phyloP scores from a whole-genome alignment of 1,140 invertebrate species.

The Drosophila setifemur region DNA sequence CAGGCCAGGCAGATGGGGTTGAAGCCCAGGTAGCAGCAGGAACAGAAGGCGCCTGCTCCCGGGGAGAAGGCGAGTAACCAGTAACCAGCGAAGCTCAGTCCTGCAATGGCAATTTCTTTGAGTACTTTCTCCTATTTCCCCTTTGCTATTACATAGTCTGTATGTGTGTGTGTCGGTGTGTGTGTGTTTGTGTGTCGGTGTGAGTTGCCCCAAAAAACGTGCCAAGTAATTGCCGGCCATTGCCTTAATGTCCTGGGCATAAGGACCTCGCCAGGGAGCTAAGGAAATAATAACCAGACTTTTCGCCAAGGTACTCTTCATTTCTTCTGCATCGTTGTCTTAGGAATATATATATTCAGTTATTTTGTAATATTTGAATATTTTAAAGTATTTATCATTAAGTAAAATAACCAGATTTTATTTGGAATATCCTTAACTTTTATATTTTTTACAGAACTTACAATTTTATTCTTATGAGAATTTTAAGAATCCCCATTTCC shows the following conservation, averaged over 20 bases:
- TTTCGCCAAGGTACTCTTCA: slow-evolving; percentile 6
- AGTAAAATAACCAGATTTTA: no score
- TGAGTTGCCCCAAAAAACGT: slow-evolving; percentile 48
- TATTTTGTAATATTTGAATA: slow-evolving; percentile 1
- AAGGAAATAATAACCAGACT: slow-evolving; percentile 36
- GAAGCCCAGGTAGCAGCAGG: slow-evolving; percentile 1
- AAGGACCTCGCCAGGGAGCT: slow-evolving; percentile 27
- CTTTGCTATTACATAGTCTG: slow-evolving; percentile 5
- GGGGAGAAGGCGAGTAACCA: slow-evolving; percentile 6
- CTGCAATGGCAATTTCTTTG: slow-evolving; percentile 72
- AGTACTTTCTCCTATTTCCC: slow-evolving; percentile 70
- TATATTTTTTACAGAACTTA: no score
- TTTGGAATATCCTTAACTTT: no score
- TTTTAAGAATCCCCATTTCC: no score
- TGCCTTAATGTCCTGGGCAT: slow-evolving; percentile 48
- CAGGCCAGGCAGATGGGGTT: background rate
- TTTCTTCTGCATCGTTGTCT: background rate
- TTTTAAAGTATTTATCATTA: background rate
- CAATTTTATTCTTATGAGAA: no score
- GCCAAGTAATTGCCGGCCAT: slow-evolving; percentile 59
- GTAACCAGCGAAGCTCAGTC: slow-evolving; percentile 1
- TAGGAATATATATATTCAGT: background rate
- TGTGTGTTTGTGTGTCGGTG: slow-evolving; percentile 10
- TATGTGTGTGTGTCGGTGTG: background rate
- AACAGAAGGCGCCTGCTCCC: slow-evolving; percentile 21